A percentile compares a stretch with the other conserved stretches of the same genome.
Evolutionary conservation across 2,797 vertebrate genomes (phyloP).

Genomic region (Silurus aristotelis): DNA sequence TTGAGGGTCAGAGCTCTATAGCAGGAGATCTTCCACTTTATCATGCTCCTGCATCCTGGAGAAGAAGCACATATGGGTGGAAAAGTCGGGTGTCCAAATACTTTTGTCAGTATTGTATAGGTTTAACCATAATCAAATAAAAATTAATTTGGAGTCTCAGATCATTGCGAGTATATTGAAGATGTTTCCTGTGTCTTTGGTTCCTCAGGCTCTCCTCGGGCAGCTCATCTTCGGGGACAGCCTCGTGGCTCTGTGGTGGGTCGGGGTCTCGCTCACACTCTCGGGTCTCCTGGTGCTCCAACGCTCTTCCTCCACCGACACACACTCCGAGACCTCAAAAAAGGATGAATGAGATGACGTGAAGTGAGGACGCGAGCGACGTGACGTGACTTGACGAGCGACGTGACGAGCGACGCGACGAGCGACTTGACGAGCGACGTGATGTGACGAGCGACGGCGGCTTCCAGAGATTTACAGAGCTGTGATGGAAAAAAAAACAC

Average conservation of each 20-base stretch:
- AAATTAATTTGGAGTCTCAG: no score
- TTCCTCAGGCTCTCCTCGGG: slow-evolving; percentile 75
- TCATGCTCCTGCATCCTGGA: no score
- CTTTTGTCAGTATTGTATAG: no score
- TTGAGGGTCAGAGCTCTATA: no score
- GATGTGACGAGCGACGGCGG: background rate
- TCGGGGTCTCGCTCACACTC: slow-evolving; percentile 86
- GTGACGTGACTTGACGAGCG: no score
- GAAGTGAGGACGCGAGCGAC: background rate
- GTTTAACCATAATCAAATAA: no score
- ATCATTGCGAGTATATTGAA: no score
- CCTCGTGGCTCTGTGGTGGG: slow-evolving; percentile 88
- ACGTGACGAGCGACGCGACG: background rate
- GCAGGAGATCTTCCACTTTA: no score
- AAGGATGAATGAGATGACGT: slow-evolving; percentile 65
- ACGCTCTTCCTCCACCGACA: slow-evolving; percentile 69
- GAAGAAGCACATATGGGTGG: no score
- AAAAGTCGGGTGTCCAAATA: no score
- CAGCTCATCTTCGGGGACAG: slow-evolving; percentile 80
- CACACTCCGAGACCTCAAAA: slow-evolving; percentile 51
- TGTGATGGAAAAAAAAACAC: background rate
- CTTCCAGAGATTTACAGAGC: background rate
- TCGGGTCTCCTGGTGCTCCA: slow-evolving; percentile 88
- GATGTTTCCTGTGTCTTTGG: background rate
- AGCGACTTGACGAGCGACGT: background rate